A percentile compares a stretch with the other conserved stretches of the same genome.
These are phyloP conservation scores for Apotomis turbidana DNA, from an alignment of 2,888 invertebrate genomes.

Conservation along the genomic window DNA sequence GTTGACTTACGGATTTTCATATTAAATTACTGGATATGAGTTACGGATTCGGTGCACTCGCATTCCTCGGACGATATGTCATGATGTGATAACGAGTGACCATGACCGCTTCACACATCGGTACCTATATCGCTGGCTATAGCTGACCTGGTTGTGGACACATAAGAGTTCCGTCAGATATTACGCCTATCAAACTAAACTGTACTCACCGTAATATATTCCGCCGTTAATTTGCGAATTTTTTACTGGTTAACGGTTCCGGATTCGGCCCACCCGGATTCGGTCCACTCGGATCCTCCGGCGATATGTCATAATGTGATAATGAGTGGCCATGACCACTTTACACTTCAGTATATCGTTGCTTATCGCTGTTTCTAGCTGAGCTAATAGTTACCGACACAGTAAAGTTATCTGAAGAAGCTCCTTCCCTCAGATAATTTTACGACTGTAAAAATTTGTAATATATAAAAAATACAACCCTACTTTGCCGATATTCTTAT, in stretches of 20 bases:
- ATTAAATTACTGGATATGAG: not conserved
- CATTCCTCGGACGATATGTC: conserved; percentile 10
- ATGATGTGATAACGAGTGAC: too few species aligned
- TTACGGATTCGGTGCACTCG: conserved; percentile 23
- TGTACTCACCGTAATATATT: not conserved
- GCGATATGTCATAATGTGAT: conserved; percentile 25
- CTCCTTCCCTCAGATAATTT: too few species aligned
- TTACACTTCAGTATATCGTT: conserved; percentile 43
- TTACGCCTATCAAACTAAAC: too few species aligned
- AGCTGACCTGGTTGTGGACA: too few species aligned
- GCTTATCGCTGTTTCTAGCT: not conserved
- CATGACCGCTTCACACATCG: too few species aligned
- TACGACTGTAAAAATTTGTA: too few species aligned
- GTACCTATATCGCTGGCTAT: too few species aligned
- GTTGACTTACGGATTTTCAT: not conserved
- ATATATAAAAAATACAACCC: too few species aligned
- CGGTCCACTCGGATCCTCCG: conserved; percentile 30
- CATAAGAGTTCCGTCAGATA: too few species aligned
- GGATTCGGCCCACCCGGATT: conserved; percentile 15
- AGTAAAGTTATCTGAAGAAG: too few species aligned
- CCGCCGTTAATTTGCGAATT: not conserved
- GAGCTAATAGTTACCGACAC: not conserved
- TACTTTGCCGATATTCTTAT: too few species aligned
- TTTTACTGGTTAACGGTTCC: not conserved
- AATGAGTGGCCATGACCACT: conserved; percentile 67